These are phyloP conservation scores for Microtus montanus DNA, from an alignment of 2,113 vertebrate species.

Conservation along the genomic window DNA sequence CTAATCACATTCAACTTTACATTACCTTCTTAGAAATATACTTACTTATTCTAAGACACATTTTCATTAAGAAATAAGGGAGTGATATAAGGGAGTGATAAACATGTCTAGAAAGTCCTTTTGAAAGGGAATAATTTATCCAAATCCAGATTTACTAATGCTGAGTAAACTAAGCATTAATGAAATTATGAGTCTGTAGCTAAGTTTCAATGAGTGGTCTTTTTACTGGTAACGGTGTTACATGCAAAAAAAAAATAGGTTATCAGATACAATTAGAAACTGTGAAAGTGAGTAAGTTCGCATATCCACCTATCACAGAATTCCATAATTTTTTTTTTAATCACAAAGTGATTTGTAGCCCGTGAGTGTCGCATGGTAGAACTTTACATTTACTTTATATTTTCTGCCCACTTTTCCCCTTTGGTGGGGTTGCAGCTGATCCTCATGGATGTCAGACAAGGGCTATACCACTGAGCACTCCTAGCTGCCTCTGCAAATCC, in stretches of 20 bases:
- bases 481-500: neutral
- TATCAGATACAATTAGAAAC: neutral
- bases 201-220: neutral
- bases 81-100: accelerated
- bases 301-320: neutral
- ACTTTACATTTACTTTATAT: neutral
- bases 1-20: neutral
- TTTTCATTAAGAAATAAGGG: neutral
- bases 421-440: neutral
- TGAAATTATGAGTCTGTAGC: neutral
- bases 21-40: neutral
- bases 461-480: neutral
- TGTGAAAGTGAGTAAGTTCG: neutral
- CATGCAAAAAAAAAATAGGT: neutral
- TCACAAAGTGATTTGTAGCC: neutral
- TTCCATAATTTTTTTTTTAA: conserved; percentile 29
- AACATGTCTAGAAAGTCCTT: neutral
- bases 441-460: neutral
- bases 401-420: neutral
- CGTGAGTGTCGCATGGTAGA: neutral
- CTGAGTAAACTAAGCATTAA: neutral
- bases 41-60: neutral
- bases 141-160: conserved; percentile 25
- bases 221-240: neutral
- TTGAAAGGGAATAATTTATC: neutral